These are phyloP conservation scores for Mungos mungo DNA, from an alignment of 2,113 vertebrate species.

Conservation along the genomic window DNA sequence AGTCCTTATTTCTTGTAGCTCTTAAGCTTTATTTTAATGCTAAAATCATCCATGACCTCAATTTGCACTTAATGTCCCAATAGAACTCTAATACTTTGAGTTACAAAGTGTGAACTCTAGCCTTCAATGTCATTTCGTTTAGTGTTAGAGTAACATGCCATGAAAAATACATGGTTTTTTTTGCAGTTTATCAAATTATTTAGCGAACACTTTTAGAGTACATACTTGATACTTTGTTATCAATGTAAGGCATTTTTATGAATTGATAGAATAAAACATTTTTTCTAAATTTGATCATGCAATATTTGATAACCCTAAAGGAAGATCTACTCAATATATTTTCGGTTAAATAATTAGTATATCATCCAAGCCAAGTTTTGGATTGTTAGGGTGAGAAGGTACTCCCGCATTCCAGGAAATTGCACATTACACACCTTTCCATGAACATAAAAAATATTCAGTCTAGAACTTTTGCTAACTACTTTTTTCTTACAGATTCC, in stretches of 20 bases:
- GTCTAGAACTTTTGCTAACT: not conserved
- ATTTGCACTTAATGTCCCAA: slow-evolving; percentile 12
- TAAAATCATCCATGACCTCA: not conserved
- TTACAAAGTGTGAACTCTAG: not conserved
- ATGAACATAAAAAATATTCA: slow-evolving; percentile 10
- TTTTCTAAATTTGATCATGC: slow-evolving; percentile 19
- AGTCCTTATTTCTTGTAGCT: not conserved
- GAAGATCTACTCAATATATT: not conserved
- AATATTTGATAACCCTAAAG: not conserved
- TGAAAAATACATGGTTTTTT: not conserved
- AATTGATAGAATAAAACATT: slow-evolving; percentile 38
- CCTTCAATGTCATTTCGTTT: not conserved
- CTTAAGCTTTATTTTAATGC: slow-evolving; percentile 13
- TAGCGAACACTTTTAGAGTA: not conserved
- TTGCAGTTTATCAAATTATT: slow-evolving; percentile 24
- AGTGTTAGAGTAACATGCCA: not conserved
- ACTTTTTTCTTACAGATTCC: slow-evolving; percentile 88
- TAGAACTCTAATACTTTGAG: not conserved
- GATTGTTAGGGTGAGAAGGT: not conserved
- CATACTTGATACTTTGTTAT: slow-evolving; percentile 1
- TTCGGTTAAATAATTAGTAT: not conserved
- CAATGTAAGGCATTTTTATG: slow-evolving; percentile 35
- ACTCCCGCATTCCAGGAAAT: not conserved
- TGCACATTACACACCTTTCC: not conserved
- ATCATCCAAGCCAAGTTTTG: slow-evolving; percentile 3